Percentiles rank a stretch among this genome's conserved stretches.
Conservation (phyloP, 2,797 vertebrate genomes). For the Spea hammondii region DNA sequence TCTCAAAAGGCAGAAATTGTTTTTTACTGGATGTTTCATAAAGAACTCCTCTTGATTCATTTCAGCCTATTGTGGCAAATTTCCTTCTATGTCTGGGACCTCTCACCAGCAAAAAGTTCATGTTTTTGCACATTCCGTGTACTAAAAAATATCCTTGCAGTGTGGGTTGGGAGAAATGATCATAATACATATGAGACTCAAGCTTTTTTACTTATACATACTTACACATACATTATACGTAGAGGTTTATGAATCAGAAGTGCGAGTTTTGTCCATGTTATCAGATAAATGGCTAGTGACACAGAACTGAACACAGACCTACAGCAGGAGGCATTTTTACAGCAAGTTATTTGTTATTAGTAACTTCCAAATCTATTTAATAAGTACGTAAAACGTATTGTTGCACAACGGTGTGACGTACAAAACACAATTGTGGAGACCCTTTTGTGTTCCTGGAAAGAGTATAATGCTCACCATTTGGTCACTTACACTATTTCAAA, state of each 20-base stretch:
- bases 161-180: not conserved
- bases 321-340: conserved; percentile 69
- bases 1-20: no score
- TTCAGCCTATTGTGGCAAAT: no score
- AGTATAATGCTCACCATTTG: not conserved
- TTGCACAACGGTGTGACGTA: conserved; percentile 68
- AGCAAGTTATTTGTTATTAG: conserved; percentile 68
- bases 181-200: no score
- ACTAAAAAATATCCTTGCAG: not conserved
- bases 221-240: no score
- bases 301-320: not conserved
- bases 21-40: no score
- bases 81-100: no score
- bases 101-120: no score
- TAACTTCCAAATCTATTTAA: conserved; percentile 75
- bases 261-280: not conserved
- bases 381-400: conserved; percentile 72
- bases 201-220: no score
- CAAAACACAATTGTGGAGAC: conserved; percentile 85
- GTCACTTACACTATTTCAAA: not conserved
- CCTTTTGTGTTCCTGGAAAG: not conserved
- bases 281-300: not conserved
- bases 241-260: not conserved
- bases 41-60: no score
- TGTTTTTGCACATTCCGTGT: not conserved